Percentiles rank a stretch among this genome's conserved stretches.
phyloP scores from a whole-genome alignment of 2,888 invertebrate species.

The Cataglyphis albicans region DNA sequence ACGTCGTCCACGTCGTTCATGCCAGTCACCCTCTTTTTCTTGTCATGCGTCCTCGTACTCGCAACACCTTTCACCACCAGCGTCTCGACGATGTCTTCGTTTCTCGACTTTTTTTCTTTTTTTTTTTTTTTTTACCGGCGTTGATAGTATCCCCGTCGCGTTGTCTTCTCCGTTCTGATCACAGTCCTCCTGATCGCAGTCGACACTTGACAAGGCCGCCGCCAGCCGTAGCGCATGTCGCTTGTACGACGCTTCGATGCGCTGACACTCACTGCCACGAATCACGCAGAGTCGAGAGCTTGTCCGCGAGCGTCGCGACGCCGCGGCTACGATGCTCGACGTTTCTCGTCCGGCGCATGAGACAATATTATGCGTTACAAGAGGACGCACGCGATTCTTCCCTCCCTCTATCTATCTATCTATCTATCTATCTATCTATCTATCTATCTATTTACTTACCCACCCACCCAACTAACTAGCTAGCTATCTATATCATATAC shows the following conservation, averaged over 20 bases:
- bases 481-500: background rate
- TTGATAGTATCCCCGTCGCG: background rate
- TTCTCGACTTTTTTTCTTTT: background rate
- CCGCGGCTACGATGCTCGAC: conserved; percentile 24
- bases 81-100: conserved; percentile 29
- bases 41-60: conserved; percentile 48
- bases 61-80: conserved; percentile 28
- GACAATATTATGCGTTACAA: conserved; percentile 4
- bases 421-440: background rate
- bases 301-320: conserved; percentile 24
- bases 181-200: conserved; percentile 16
- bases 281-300: conserved; percentile 43
- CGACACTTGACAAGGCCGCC: conserved; percentile 35
- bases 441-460: background rate
- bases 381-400: conserved; percentile 40
- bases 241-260: conserved; percentile 43
- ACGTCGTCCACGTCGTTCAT: conserved; percentile 69
- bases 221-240: conserved; percentile 62
- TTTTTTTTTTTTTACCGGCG: background rate
- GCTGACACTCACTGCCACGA: conserved; percentile 40
- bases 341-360: conserved; percentile 15
- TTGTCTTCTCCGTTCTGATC: background rate
- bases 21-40: conserved; percentile 65
- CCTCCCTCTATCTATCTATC: background rate
- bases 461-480: background rate